Percentiles rank a stretch among this genome's conserved stretches.
These are phyloP conservation scores for Syndactyla subalaris DNA, from an alignment of 2,797 vertebrate species.

Conservation along the genomic window DNA sequence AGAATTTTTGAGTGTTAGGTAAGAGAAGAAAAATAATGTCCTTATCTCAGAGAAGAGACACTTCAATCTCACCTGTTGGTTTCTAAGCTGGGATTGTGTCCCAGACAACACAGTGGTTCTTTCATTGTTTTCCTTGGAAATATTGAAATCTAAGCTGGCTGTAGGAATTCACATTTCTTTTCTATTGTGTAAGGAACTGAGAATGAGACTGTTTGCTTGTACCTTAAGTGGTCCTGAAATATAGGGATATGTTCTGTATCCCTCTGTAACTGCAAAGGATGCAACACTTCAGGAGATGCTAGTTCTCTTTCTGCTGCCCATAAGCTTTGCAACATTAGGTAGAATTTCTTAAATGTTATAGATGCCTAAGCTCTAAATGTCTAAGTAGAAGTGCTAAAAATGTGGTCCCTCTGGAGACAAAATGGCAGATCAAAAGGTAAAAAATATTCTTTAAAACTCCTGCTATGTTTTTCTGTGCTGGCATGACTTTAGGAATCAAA, in stretches of 20 bases:
- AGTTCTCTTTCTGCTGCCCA: neutral
- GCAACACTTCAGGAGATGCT: neutral
- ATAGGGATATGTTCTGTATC: fast-evolving
- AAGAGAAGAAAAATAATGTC: neutral
- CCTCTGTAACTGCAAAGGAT: neutral
- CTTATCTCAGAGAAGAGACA: neutral
- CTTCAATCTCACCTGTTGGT: neutral
- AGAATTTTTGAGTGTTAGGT: neutral
- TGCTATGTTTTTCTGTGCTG: neutral
- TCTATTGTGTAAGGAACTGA: neutral
- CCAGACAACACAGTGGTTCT: neutral
- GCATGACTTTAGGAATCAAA: neutral
- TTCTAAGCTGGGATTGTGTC: neutral
- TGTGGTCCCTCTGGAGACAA: neutral
- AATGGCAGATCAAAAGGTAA: neutral
- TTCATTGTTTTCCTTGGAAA: neutral
- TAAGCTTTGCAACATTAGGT: neutral
- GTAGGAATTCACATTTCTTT: neutral
- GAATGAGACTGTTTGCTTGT: neutral
- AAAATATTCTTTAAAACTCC: neutral
- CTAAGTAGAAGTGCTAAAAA: neutral
- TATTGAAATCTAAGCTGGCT: neutral
- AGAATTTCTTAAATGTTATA: neutral
- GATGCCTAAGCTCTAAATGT: neutral
- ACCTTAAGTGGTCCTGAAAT: neutral